Evolutionary conservation across 2,113 vertebrate species (phyloP), one percentile per base, ranked within the genome.

Genomic region (Cygnus atratus): DNA sequence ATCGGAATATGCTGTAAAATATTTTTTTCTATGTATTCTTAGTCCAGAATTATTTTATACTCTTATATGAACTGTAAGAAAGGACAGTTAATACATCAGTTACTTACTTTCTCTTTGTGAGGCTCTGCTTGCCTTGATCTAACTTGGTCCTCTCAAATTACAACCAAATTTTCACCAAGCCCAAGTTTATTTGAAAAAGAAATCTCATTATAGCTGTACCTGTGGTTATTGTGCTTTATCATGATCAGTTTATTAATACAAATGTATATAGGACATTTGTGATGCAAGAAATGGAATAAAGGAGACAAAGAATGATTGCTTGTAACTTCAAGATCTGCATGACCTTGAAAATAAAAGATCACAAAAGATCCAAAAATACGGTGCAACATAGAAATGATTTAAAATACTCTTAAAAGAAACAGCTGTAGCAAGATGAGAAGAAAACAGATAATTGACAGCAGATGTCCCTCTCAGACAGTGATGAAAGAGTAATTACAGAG

Each of bases 401-500:
- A 96, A 96, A 96, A 96, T 96, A 93, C 73, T 90, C 93, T 95
- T 97, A 96, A 94, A 96, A 92, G 93, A 96, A 96, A 96, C 96
- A 97, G 95, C 95, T 97, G 95, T 93, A 95, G 86, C 80, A 96
- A 96, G 93, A 97, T 92, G 93, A 96, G 96, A 94, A 92, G 95
- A 97, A 96, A 97, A 95, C 92, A 91, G 92, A 96, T 96, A 97
- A 97, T 96, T 97, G 92, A 96, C 95, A 92, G 95, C 96, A 97
- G 96, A 96, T 97, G 96, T 97, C 96, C 95, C 90, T 97, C 96
- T 97, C 90, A 97, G 95, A 95, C 90, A 96, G 96, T 95, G 95
- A 97, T 97, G 96, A 96, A 97, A 96, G 92, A 96, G 86, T 96
- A 97, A 97, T 97, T 97, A 96, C 93, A 96, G 93, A 95, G 93